Evolutionary conservation across 2,888 invertebrate species (phyloP).

Genomic region (Glyphotaelius pellucidus): DNA sequence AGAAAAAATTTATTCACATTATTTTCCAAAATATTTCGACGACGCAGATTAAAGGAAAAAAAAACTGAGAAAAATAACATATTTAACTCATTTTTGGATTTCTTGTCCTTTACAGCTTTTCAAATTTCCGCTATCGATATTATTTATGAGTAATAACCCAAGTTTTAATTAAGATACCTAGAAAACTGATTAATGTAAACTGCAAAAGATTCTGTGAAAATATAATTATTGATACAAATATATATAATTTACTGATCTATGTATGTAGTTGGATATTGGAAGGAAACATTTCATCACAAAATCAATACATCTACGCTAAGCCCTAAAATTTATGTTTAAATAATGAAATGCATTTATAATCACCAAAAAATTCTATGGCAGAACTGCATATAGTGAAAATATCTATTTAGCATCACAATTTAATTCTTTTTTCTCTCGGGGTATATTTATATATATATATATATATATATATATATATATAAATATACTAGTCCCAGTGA

Average conservation of each 20-base stretch:
- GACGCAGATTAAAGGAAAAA: no score
- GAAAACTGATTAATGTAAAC: background rate
- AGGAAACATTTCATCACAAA: constrained; percentile 18
- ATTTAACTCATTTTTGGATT: no score
- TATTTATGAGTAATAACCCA: background rate
- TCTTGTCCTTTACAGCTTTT: no score
- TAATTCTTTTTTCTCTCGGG: background rate
- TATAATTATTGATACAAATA: background rate
- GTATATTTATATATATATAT: no score
- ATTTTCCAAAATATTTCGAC: no score
- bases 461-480: no score
- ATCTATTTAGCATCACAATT: background rate
- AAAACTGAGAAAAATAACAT: no score
- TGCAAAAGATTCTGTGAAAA: background rate
- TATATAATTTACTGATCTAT: no score
- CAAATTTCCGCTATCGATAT: no score
- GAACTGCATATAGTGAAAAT: background rate
- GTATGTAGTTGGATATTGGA: constrained; percentile 8
- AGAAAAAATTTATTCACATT: no score
- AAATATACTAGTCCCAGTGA: no score
- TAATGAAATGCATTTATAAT: background rate
- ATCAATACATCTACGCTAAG: background rate
- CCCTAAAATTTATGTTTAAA: background rate
- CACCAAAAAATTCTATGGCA: background rate
- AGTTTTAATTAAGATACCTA: background rate